Conservation (phyloP, 2,888 invertebrate genomes). For the Isotomurus palustris region DNA sequence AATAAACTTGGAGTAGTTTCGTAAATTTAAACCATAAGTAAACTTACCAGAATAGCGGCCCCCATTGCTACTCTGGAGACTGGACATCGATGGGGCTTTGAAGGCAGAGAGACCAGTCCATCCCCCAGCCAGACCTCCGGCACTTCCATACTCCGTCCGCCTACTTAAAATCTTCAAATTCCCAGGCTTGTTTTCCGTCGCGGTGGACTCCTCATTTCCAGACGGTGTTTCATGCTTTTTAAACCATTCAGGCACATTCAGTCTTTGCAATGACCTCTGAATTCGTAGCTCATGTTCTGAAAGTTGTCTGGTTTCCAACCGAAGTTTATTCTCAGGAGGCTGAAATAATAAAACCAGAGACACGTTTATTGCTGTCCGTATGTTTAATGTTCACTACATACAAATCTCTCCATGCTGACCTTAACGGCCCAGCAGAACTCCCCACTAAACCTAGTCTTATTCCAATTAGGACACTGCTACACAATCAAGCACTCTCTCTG, state of each 20-base stretch:
- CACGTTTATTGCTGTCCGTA: background rate
- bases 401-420: too few relatives aligned
- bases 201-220: slow-evolving; percentile 1
- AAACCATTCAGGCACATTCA: slow-evolving; percentile 95
- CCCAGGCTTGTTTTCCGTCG: slow-evolving; percentile 10
- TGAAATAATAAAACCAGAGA: slow-evolving; percentile 52
- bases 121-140: slow-evolving; percentile 55
- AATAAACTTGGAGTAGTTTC: too few relatives aligned
- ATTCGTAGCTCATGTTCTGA: slow-evolving; percentile 92
- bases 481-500: too few relatives aligned
- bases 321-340: slow-evolving; percentile 92
- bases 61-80: slow-evolving; percentile 46
- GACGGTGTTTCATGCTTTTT: slow-evolving; percentile 61
- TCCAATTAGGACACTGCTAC: too few relatives aligned
- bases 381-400: background rate
- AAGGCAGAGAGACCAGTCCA: slow-evolving; percentile 63
- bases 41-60: slow-evolving; percentile 41
- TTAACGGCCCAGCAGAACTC: too few relatives aligned
- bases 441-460: too few relatives aligned
- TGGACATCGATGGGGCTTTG: slow-evolving; percentile 74
- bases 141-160: slow-evolving; percentile 53
- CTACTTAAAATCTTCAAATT: slow-evolving; percentile 29
- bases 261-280: slow-evolving; percentile 85
- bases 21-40: too few relatives aligned
- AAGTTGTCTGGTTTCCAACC: slow-evolving; percentile 73